A percentile compares a stretch with the other conserved stretches of the same genome.
Conservation (phyloP, 2,113 vertebrate species). For the Labeo catla region DNA sequence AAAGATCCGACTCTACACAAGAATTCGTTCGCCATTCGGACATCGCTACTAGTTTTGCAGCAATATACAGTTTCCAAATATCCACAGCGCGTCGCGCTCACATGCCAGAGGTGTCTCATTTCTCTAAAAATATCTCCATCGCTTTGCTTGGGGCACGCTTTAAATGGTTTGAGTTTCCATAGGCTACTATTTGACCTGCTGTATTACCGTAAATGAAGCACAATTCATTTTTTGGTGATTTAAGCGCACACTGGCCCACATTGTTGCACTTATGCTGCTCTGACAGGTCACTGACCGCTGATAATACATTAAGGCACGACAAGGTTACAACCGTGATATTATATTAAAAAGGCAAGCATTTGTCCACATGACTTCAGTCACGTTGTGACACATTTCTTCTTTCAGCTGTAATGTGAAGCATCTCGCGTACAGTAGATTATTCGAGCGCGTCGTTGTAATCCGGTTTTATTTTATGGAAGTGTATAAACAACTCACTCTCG, state of each 20-base stretch:
- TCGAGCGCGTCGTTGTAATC: neutral
- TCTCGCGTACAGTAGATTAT: neutral
- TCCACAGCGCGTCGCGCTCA: conserved; percentile 34
- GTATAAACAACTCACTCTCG: neutral
- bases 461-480: neutral
- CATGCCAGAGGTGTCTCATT: conserved; percentile 57
- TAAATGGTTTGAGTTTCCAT: conserved; percentile 46
- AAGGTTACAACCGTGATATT: neutral
- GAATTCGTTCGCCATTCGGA: neutral
- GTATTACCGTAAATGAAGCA: neutral
- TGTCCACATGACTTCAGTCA: conserved; percentile 15
- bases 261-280: neutral
- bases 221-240: conserved; percentile 5
- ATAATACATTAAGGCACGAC: neutral
- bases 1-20: neutral
- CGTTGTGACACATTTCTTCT: conserved; percentile 26
- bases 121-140: conserved; percentile 64
- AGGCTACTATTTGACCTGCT: neutral
- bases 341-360: neutral
- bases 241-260: neutral
- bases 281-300: neutral
- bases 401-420: neutral
- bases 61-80: conserved; percentile 2
- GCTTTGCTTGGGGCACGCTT: conserved; percentile 50
- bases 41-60: conserved; percentile 14